Evolutionary conservation across 2,888 invertebrate species (phyloP), one percentile per base, ranked within the genome.

Genomic region (Thymelicus acteon): DNA sequence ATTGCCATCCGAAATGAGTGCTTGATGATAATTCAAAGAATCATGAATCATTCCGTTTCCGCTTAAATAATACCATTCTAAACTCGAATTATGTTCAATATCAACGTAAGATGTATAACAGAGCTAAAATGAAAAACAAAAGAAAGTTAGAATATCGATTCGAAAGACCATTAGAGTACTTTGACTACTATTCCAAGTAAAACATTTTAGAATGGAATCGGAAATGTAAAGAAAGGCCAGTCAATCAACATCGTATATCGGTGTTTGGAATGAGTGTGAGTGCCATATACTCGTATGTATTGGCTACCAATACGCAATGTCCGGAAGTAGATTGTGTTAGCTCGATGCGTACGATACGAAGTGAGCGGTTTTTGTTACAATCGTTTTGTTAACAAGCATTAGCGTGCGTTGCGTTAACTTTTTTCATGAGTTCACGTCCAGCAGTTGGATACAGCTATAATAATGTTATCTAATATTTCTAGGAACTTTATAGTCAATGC

Each of bases 301-400:
- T 39, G 69, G n/a, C 47, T 49, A 58, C 64, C 54, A 44, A 39
- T 47, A 40, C 15, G 60, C 58, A 48, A 58, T 44, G 19, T 24
- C 58, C 69, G 69, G 69, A 69, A 69, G 57, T 57, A 40, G 49
- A 58, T 64, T 63, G 69, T 62, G 58, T 37, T 57, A 63, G 47
- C 40, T 40, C n/a, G 69, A 10, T 69, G 58, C 58, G 57, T 57
- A 6, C 57, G 37, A 63, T 69, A 47, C 57, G 37, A 63, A 63
- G 37, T 37, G 7, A 61, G 44, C 15, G 31, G 31, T 68, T 68
- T 62, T 62, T 67, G n/a, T 68, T 68, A 44, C 68, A 40, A 10
- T 15, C 58, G 52, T 24, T 60, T 60, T 60, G 60, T 49, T 67
- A 67, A 67, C 67, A 58, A 58, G 31, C 47, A 37, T 47, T 39